Evolutionary conservation across 2,797 vertebrate genomes (phyloP).

Genomic region (Mus caroli): DNA sequence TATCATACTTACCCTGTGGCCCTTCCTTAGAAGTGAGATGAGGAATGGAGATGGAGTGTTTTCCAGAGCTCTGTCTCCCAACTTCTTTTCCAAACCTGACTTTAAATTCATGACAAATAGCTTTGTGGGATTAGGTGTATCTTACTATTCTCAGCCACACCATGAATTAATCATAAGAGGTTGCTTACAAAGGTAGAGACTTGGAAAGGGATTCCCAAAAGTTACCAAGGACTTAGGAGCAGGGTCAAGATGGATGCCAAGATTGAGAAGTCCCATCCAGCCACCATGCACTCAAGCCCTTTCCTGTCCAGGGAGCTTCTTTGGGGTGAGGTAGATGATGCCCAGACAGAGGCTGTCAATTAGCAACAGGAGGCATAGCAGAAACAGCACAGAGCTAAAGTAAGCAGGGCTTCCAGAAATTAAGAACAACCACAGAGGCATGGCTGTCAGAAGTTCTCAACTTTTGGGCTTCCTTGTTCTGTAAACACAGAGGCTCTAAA

Average conservation of each 20-base stretch:
- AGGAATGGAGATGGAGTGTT: accelerated
- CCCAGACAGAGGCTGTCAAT: too few relatives aligned
- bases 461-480: constrained; percentile 79
- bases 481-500: constrained; percentile 79
- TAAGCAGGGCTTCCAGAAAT: background rate
- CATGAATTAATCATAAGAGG: background rate
- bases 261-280: background rate
- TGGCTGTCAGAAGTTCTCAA: background rate
- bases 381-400: background rate
- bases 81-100: background rate
- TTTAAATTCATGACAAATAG: background rate
- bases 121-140: background rate
- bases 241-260: accelerated
- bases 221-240: background rate
- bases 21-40: background rate
- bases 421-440: background rate
- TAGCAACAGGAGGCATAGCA: background rate
- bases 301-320: accelerated
- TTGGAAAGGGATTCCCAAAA: background rate
- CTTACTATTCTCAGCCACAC: background rate
- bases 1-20: too few relatives aligned
- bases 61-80: background rate
- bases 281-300: background rate
- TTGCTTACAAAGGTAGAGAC: background rate
- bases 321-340: background rate